Evolutionary conservation across 2,797 vertebrate species (phyloP).

Genomic region (Enteromius viviparus): DNA sequence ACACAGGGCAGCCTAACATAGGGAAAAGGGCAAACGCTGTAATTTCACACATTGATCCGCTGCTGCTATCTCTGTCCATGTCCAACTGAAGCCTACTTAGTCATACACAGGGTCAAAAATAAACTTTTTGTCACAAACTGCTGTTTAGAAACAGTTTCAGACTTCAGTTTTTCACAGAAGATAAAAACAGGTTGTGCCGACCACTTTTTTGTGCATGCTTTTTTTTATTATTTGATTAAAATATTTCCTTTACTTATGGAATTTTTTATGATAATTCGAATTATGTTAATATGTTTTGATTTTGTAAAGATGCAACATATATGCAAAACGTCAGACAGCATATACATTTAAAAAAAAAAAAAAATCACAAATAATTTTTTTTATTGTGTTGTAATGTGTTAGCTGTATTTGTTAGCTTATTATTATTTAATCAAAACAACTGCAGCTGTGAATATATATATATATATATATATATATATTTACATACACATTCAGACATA

Average conservation of each 20-base stretch:
- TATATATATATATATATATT: too few relatives aligned
- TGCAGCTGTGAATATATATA: too few relatives aligned
- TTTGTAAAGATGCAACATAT: too few relatives aligned
- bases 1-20: constrained; percentile 32
- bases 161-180: background rate
- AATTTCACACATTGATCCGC: constrained; percentile 31
- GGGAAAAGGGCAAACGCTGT: constrained; percentile 29
- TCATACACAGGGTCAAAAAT: background rate
- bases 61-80: background rate
- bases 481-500: too few relatives aligned
- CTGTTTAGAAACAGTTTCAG: background rate
- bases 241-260: too few relatives aligned
- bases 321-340: too few relatives aligned
- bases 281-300: background rate
- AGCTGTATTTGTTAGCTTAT: too few relatives aligned
- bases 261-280: too few relatives aligned
- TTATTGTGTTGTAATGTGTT: too few relatives aligned
- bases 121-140: background rate
- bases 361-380: too few relatives aligned
- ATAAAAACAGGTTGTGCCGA: background rate
- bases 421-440: too few relatives aligned
- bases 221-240: background rate
- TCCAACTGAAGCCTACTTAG: constrained; percentile 15
- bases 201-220: background rate
- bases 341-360: too few relatives aligned